Conservation (phyloP, 64 coral and sea anemone species). For the Stichodactyla helianthus region DNA sequence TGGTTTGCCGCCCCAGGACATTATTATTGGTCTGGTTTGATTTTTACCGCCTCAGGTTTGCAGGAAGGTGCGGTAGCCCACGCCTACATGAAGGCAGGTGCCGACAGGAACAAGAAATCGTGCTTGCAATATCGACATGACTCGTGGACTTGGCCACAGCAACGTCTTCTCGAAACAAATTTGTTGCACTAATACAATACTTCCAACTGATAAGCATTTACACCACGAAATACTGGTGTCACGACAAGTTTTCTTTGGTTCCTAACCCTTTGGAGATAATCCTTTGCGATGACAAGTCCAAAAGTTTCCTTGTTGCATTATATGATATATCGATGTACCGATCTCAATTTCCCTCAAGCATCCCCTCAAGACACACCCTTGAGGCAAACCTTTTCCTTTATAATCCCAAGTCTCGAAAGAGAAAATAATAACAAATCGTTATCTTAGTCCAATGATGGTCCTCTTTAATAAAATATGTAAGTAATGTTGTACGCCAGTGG, state of each 20-base stretch:
- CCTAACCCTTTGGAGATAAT: neutral
- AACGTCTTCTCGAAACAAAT: neutral
- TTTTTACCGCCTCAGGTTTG: constrained; percentile 4
- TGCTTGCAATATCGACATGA: neutral
- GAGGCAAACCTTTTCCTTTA: neutral
- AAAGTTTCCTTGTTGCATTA: neutral
- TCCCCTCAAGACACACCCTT: neutral
- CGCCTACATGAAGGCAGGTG: neutral
- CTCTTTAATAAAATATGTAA: constrained; percentile 15
- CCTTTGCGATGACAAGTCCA: neutral
- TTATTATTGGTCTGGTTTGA: neutral
- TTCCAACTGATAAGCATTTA: neutral
- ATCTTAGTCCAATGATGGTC: constrained; percentile 2
- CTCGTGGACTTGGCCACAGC: neutral
- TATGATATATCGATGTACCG: neutral
- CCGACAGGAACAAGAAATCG: constrained; percentile 11
- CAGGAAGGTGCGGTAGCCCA: constrained; percentile 3
- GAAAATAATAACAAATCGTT: neutral
- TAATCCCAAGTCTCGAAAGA: neutral
- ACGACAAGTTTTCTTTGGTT: neutral
- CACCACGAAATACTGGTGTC: neutral
- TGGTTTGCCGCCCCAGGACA: constrained; percentile 1
- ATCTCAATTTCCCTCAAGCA: neutral
- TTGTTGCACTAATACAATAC: neutral
- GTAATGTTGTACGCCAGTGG: neutral